Base-by-base conservation (phyloP, 2,888 invertebrate genomes). In the Eupithecia dodoneata region DNA sequence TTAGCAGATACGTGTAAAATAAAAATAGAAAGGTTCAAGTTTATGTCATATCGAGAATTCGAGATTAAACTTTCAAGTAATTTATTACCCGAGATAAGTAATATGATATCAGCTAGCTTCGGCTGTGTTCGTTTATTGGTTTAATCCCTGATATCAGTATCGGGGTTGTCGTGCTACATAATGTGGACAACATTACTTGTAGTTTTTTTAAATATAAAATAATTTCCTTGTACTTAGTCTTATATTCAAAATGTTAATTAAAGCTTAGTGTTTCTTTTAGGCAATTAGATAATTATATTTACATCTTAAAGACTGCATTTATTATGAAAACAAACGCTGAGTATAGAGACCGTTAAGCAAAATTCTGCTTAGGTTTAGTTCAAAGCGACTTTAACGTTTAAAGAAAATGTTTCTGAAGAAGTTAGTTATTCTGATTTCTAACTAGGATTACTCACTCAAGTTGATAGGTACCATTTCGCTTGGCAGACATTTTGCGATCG, bases 121-220 rank as follows among this genome's bases (percentile, higher is more conserved):
- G n/a, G 52, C 52, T 55, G 52, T 55, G n/a, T n/a, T n/a, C 55
- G n/a, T n/a, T 55, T 55, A 55, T 55, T n/a, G 52, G 52, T 15
- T 55, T 15, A 55, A 55, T 55, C n/a, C 15, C n/a, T 15, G 5
- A 15, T 15, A 6, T 15, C 52, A 5, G 1, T 55, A 55, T 55
- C 55, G 7, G 55, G 52, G 15, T 52, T 55, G 2, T 55, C 55
- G n/a, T n/a, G 52, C 52, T 52, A n/a, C 15, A 55, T 55, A 15
- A 15, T 55, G n/a, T 55, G 6, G 6, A 55, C n/a, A n/a, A 55
- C n/a, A 6, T 55, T 0, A 10, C 55, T 7, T 55, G n/a, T 5
- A 4, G 6, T 6, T n/a, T 55, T n/a, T 55, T 52, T 15, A 5
- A 12, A 4, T 13, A 49, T 49, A 45, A 45, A 45, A 45, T 47